Percentiles rank a stretch among this genome's conserved stretches.
Conservation (phyloP, 2,888 invertebrate genomes). For the Diabrotica balteata region DNA sequence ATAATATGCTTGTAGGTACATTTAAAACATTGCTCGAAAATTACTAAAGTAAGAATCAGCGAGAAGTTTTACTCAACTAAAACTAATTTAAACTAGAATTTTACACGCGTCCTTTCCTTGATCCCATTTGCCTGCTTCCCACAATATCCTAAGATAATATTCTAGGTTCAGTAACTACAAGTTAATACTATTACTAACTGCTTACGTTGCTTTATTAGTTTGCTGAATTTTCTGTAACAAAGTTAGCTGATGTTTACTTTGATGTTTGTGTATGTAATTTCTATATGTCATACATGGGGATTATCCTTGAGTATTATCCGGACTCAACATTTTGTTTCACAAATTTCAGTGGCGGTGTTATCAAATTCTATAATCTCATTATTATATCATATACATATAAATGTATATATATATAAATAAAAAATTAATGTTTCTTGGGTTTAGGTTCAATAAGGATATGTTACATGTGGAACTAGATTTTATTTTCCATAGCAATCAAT, state of each 20-base stretch:
- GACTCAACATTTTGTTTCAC: constrained; percentile 21
- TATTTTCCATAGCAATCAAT: too few species aligned
- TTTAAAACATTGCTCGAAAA: too few species aligned
- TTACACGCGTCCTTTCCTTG: constrained; percentile 23
- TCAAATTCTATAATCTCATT: too few species aligned
- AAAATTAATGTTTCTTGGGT: too few species aligned
- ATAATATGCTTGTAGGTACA: too few species aligned
- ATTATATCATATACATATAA: too few species aligned
- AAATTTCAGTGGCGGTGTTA: constrained; percentile 12
- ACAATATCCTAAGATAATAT: constrained; percentile 29
- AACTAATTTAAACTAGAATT: constrained; percentile 10
- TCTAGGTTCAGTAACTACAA: constrained; percentile 23
- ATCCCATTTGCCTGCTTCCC: constrained; percentile 19
- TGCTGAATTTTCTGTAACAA: constrained; percentile 44
- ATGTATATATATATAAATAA: too few species aligned
- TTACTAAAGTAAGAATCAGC: too few species aligned
- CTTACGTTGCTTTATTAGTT: constrained; percentile 44
- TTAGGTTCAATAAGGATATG: too few species aligned
- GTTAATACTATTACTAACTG: constrained; percentile 45
- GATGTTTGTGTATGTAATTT: constrained; percentile 38
- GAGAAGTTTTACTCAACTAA: constrained; percentile 4
- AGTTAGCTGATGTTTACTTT: constrained; percentile 41
- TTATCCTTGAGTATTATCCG: constrained; percentile 36
- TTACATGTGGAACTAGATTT: too few species aligned
- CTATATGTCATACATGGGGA: constrained; percentile 32